Conservation (phyloP, 1,140 invertebrate species). For the Procambarus virginalis region DNA sequence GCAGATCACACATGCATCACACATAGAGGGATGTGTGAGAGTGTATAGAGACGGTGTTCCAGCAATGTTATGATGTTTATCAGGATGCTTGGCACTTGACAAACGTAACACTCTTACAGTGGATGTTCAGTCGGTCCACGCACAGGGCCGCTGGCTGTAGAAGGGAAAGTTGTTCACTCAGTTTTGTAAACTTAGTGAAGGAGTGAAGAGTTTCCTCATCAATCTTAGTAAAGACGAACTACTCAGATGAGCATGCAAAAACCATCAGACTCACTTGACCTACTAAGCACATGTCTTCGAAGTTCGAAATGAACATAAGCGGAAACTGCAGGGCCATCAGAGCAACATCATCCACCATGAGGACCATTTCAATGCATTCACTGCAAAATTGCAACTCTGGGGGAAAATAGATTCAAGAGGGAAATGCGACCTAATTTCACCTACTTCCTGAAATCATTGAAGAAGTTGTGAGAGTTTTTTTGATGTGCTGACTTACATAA, state of each 20-base stretch:
- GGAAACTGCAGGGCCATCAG: neutral
- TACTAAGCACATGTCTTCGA: slow-evolving; percentile 14
- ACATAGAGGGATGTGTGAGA: too few species aligned
- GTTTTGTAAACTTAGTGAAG: too few species aligned
- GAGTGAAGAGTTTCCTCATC: neutral
- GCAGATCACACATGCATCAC: too few species aligned
- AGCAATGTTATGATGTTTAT: too few species aligned
- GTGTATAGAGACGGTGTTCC: too few species aligned
- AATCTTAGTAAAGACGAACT: neutral
- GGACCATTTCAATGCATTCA: slow-evolving; percentile 32
- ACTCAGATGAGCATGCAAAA: neutral
- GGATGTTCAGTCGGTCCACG: slow-evolving; percentile 4
- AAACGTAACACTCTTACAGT: too few species aligned
- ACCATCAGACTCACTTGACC: neutral
- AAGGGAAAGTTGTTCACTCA: slow-evolving; percentile 16
- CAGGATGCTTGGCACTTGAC: too few species aligned
- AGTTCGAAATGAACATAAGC: slow-evolving; percentile 17
- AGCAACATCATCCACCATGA: slow-evolving; percentile 11
- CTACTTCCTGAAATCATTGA: slow-evolving; percentile 6
- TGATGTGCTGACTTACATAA: too few species aligned
- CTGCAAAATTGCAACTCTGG: neutral
- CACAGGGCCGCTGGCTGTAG: slow-evolving; percentile 14
- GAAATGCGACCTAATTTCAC: slow-evolving; percentile 19
- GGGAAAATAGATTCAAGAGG: slow-evolving; percentile 2
- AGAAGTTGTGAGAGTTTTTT: too few species aligned